Evolutionary conservation across 1,140 invertebrate species (phyloP).

Genomic region (Drosophila parabipectinata): DNA sequence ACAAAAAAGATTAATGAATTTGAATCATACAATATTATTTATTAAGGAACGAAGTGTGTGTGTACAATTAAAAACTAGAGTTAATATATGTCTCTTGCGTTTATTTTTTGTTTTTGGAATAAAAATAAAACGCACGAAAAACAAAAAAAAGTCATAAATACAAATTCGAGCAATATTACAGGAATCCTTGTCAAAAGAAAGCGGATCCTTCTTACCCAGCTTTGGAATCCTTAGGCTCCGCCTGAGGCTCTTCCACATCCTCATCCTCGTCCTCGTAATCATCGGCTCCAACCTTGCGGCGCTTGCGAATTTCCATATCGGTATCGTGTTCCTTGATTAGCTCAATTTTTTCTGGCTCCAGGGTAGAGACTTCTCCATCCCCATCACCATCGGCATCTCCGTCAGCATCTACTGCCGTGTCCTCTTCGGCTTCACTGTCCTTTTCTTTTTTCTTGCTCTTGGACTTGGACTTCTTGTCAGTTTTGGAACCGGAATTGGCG

Average conservation of each 20-base stretch:
- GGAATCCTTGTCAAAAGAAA: slow-evolving; percentile 45
- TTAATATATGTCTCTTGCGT: slow-evolving; percentile 56
- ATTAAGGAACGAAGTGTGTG: slow-evolving; percentile 71
- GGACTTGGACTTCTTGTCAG: slow-evolving; percentile 86
- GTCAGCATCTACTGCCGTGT: slow-evolving; percentile 69
- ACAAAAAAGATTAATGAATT: slow-evolving; percentile 63
- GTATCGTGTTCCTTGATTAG: slow-evolving; percentile 81
- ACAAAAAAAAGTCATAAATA: slow-evolving; percentile 31
- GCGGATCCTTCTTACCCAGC: slow-evolving; percentile 68
- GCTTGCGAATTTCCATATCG: slow-evolving; percentile 71
- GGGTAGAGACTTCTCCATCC: slow-evolving; percentile 55
- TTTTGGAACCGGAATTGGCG: slow-evolving; percentile 57
- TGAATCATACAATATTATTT: slow-evolving; percentile 69
- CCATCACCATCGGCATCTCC: slow-evolving; percentile 64
- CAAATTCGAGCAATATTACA: slow-evolving; percentile 66
- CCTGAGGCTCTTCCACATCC: slow-evolving; percentile 48
- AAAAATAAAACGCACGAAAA: slow-evolving; percentile 25
- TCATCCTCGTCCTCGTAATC: slow-evolving; percentile 74
- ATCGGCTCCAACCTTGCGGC: slow-evolving; percentile 66
- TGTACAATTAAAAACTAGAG: slow-evolving; percentile 66
- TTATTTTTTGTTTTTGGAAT: slow-evolving; percentile 27
- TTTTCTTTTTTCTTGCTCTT: slow-evolving; percentile 90
- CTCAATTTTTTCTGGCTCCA: slow-evolving; percentile 81
- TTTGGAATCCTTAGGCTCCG: slow-evolving; percentile 65
- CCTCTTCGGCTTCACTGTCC: slow-evolving; percentile 87